A percentile compares a stretch with the other conserved stretches of the same genome.
phyloP scores from a whole-genome alignment of 53 echinoderm and acorn worm genomes.

The Apostichopus leukothele region DNA sequence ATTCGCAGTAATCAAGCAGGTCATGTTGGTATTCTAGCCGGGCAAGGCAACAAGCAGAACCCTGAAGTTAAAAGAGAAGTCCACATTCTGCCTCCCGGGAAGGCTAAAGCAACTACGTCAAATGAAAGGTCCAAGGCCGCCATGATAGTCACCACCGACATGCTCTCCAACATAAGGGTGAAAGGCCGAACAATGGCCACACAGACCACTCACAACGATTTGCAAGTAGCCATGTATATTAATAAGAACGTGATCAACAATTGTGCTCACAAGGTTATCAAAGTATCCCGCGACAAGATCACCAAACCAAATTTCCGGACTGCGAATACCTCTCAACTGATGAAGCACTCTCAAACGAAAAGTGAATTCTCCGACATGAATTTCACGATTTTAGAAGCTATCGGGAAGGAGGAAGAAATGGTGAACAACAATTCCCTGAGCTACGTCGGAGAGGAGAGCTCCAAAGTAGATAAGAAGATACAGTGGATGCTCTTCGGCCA shows the following conservation, averaged over 20 bases:
- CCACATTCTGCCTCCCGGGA: neutral
- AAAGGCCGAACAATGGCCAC: neutral
- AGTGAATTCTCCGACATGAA: neutral
- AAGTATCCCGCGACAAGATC: neutral
- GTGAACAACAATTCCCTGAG: neutral
- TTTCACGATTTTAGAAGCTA: neutral
- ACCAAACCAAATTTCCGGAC: neutral
- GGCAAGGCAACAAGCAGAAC: neutral
- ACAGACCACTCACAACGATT: neutral
- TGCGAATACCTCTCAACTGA: neutral
- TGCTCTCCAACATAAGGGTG: neutral
- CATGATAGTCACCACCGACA: neutral
- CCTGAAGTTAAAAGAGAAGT: neutral
- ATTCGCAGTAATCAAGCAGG: neutral
- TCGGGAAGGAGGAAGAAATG: conserved; percentile 4
- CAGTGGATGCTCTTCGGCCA: conserved; percentile 23
- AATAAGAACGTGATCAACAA: neutral
- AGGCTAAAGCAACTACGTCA: neutral
- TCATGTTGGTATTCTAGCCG: neutral
- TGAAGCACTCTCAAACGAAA: neutral
- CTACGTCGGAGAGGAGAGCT: neutral
- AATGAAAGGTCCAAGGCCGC: neutral
- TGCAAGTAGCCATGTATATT: neutral
- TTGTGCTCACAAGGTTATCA: neutral
- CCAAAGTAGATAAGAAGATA: conserved; percentile 15